These are phyloP conservation scores for Micrasema minimum DNA, from an alignment of 1,140 invertebrate genomes.

Conservation along the genomic window DNA sequence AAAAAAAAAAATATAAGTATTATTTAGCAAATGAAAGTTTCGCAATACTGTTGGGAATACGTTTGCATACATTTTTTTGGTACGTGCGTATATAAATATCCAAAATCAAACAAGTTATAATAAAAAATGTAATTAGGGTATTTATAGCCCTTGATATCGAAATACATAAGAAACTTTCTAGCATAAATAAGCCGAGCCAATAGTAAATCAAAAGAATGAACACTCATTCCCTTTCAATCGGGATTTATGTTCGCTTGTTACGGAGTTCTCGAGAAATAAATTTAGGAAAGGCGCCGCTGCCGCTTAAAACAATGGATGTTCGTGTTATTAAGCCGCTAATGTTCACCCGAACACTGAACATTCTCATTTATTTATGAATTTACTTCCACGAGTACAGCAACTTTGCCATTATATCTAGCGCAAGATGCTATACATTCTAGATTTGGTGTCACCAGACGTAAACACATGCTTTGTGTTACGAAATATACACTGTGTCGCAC, in stretches of 20 bases:
- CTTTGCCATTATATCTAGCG: conserved; percentile 2
- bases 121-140: too few relatives aligned
- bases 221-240: conserved; percentile 28
- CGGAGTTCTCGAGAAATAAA: conserved; percentile 28
- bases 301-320: conserved; percentile 40
- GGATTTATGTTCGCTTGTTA: conserved; percentile 30
- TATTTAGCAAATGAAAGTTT: too few relatives aligned
- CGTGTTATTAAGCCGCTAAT: conserved; percentile 37
- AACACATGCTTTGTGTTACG: conserved; percentile 44
- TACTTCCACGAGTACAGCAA: conserved; percentile 18
- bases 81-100: too few relatives aligned
- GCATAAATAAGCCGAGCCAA: conserved; percentile 15
- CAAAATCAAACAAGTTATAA: not conserved
- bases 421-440: not conserved
- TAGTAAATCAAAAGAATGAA: conserved; percentile 37
- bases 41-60: too few relatives aligned
- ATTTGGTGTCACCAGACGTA: conserved; percentile 39
- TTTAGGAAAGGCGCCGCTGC: conserved; percentile 28
- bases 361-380: conserved; percentile 43
- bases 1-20: too few relatives aligned
- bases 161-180: conserved; percentile 14
- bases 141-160: too few relatives aligned
- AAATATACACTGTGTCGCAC: conserved; percentile 18
- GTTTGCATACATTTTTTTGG: too few relatives aligned
- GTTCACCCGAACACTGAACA: conserved; percentile 21